Conservation (phyloP, 1,140 invertebrate species). For the Halyomorpha halys region DNA sequence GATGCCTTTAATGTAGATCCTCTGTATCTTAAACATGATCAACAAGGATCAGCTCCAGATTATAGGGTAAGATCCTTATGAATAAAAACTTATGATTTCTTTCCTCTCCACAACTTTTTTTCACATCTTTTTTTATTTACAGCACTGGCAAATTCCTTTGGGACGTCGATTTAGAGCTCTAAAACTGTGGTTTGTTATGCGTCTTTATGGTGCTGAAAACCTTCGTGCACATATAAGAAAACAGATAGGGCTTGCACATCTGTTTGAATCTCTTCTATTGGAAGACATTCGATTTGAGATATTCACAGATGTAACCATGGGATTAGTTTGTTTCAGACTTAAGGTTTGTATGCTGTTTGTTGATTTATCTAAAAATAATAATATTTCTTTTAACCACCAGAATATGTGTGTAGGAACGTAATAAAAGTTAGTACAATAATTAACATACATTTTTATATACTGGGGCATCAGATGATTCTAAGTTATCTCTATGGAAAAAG, state of each 20-base stretch:
- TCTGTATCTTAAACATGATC: conserved; percentile 82
- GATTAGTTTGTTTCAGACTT: conserved; percentile 85
- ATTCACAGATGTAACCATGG: conserved; percentile 74
- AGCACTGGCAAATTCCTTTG: conserved; percentile 96
- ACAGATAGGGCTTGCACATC: conserved; percentile 64
- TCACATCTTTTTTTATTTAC: conserved; percentile 24
- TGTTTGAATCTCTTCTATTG: conserved; percentile 62
- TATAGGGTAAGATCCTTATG: conserved; percentile 53
- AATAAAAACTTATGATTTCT: not conserved
- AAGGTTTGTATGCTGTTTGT: conserved; percentile 47
- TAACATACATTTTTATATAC: no score
- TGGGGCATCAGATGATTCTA: no score
- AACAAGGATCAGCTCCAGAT: conserved; percentile 80
- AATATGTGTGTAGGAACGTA: no score
- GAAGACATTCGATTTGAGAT: conserved; percentile 76
- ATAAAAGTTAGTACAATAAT: no score
- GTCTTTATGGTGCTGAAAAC: conserved; percentile 79
- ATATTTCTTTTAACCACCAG: no score
- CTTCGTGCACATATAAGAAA: conserved; percentile 80
- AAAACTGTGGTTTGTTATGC: conserved; percentile 94
- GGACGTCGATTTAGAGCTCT: conserved; percentile 87
- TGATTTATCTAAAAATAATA: no score
- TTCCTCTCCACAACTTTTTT: not conserved
- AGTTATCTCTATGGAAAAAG: no score
- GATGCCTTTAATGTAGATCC: conserved; percentile 96